Evolutionary conservation across 2,888 invertebrate species (phyloP).

Genomic region (Caenorhabditis doughertyi): DNA sequence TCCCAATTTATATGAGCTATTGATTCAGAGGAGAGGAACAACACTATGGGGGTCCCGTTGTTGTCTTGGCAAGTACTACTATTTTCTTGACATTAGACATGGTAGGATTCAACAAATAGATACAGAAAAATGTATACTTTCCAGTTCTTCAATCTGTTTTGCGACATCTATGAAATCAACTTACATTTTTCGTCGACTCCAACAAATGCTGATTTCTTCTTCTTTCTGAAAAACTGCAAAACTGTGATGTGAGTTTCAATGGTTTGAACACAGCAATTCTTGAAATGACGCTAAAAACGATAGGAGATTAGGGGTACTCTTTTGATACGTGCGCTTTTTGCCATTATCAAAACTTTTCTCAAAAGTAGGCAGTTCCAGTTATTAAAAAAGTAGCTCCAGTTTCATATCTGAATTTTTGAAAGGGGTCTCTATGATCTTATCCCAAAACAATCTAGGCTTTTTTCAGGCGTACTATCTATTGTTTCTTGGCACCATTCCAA

Average conservation of each 20-base stretch:
- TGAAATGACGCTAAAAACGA: too few species aligned
- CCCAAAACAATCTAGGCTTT: too few species aligned
- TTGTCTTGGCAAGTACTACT: neutral
- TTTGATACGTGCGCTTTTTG: too few species aligned
- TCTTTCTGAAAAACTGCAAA: constrained; percentile 7
- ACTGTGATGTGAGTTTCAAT: constrained; percentile 6
- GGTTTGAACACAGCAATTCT: neutral
- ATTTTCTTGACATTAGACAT: constrained; percentile 8
- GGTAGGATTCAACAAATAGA: neutral
- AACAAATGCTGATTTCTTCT: constrained; percentile 16
- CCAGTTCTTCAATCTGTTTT: constrained; percentile 27
- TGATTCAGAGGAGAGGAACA: constrained; percentile 21
- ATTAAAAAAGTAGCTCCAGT: too few species aligned
- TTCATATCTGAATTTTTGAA: too few species aligned
- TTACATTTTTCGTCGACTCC: constrained; percentile 5
- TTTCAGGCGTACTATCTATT: constrained; percentile 24
- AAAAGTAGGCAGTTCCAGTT: too few species aligned
- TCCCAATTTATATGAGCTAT: neutral
- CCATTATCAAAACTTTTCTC: too few species aligned
- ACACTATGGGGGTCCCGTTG: constrained; percentile 10
- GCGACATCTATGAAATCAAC: constrained; percentile 24
- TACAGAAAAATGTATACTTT: neutral
- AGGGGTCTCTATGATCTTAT: too few species aligned
- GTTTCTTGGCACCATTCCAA: constrained; percentile 22
- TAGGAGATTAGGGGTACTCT: too few species aligned